Evolutionary conservation across 2,113 vertebrate genomes (phyloP), one percentile per base, ranked within the genome.

Genomic region (Ctenodactylus gundi): DNA sequence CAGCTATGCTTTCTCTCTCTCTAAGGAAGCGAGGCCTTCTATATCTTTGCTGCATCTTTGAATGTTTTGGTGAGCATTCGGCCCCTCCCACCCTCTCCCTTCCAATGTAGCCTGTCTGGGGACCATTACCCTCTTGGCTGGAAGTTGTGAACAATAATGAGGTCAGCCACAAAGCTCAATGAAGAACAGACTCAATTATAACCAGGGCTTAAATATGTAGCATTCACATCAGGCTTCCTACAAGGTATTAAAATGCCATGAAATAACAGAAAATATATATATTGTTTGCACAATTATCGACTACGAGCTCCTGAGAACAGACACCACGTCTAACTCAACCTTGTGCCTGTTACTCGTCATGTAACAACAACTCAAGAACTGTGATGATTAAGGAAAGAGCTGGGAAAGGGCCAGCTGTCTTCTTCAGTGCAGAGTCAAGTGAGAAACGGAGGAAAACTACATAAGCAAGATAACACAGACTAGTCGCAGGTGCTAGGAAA

Each of bases 101-200:
- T 77, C 80, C 87, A 89, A 44, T 51, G 82, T 7, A 10, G 80
- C 44, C 60, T 88, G 44, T 90, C 93, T 93, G 85, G 93, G 90
- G 93, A 90, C 90, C 46, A 60, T 90, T 76, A 70, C 87, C 65
- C 84, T 75, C 88, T 82, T 70, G 77, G 77, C 81, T 92, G 51
- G n/a, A 92, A 90, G 70, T 82, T 73, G 85, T 82, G 93, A 90
- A 77, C 76, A 62, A 53, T 87, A 77, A 90, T 67, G 65, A 91
- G 94, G 70, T 94, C 70, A 73, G 88, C 60, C 36, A 73, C 25
- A 53, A 70, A 77, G 51, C 88, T 97, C 95, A 46, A 11, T 75
- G 81, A 84, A 81, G 70, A 95, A 85, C 57, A 91, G 91, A 89
- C 57, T 73, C 84, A 58, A 46, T 82, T 95, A 70, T 51, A 93